These are phyloP conservation scores for Xanthorhoe designata DNA, from an alignment of 2,888 invertebrate genomes.

Conservation along the genomic window DNA sequence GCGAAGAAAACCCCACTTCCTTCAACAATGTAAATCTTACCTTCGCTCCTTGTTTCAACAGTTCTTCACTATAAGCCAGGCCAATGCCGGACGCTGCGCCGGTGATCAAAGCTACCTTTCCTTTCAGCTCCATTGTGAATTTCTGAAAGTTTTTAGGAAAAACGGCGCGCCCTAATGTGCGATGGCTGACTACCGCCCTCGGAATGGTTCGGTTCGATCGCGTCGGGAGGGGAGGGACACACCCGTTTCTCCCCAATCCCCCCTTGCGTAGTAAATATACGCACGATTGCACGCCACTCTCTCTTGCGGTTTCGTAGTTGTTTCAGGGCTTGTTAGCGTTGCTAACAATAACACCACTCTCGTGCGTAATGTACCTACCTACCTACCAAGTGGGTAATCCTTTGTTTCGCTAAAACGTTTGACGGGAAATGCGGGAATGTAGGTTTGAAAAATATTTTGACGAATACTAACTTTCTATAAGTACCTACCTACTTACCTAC, in stretches of 20 bases:
- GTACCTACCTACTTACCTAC: slow-evolving; percentile 2
- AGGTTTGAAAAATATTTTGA: slow-evolving; percentile 3
- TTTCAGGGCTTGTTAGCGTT: slow-evolving; percentile 57
- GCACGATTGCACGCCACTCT: slow-evolving; percentile 73
- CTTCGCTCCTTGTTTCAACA: slow-evolving; percentile 90
- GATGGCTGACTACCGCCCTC: slow-evolving; percentile 59
- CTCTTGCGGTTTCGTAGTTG: slow-evolving; percentile 59
- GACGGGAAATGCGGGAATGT: slow-evolving; percentile 7
- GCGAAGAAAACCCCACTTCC: slow-evolving; percentile 43
- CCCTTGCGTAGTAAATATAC: slow-evolving; percentile 78
- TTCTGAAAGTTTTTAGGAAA: slow-evolving; percentile 48
- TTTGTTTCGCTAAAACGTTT: slow-evolving; percentile 29
- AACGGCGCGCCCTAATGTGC: slow-evolving; percentile 68
- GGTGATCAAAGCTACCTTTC: slow-evolving; percentile 90
- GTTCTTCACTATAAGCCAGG: slow-evolving; percentile 89
- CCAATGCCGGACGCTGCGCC: slow-evolving; percentile 91
- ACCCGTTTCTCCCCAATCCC: slow-evolving; percentile 65
- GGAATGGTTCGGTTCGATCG: slow-evolving; percentile 72
- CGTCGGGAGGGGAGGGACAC: slow-evolving; percentile 59
- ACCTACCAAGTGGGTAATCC: slow-evolving; percentile 15
- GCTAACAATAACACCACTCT: slow-evolving; percentile 34
- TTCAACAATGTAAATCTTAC: slow-evolving; percentile 68
- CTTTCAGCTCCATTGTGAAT: slow-evolving; percentile 88
- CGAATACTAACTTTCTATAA: background rate
- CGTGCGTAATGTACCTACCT: slow-evolving; percentile 16